Base-by-base conservation (phyloP, 2,797 vertebrate genomes). In the Pangasius krempfi region DNA sequence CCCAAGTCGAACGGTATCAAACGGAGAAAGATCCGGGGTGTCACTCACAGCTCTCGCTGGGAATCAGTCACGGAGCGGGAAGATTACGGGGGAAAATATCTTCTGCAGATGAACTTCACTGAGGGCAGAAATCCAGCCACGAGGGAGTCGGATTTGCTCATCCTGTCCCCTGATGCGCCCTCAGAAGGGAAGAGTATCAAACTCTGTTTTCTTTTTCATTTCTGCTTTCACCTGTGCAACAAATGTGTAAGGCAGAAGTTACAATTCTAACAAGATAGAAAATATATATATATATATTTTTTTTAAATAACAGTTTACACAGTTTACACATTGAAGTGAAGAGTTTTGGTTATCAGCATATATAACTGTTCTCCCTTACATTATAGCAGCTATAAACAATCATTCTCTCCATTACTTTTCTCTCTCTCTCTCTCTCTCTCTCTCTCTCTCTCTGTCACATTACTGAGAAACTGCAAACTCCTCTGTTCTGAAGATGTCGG, bases 61-160 rank as follows among this genome's bases (percentile, higher is more conserved):
- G 86, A 87, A 62, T 84, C 70, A 70, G 85, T 84, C 72, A 83
- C 80, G 66, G 70, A 68, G 85, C 25, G 30, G 54, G 76, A 22
- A 66, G 83, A 62, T 54, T 78, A 78, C 50, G 40, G 33, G 33
- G 47, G 20, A 72, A 52, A 68, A 86, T 78, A 79, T 85, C 87
- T 88, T 75, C 81, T 52, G 80, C 40, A 83, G 87, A 88, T 88
- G 82, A 84, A 78, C 82, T 88, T 85, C 82, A 79, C 54, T 56
- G 37, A 60, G 58, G 85, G 58, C 27, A 62, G 88, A 90, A 89
- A 90, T 85, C 30, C 76, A 87, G 75, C 90, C 88, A 91, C 91
- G n/a, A 88, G 86, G 90, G 90, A 92, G 91, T 75, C 20, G 68
- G 84, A 73, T 72, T 56, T 85, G 56, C 84, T 68, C 47, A 58